Conservation (phyloP, 2,113 vertebrate species). For the Syngnathus scovelli region DNA sequence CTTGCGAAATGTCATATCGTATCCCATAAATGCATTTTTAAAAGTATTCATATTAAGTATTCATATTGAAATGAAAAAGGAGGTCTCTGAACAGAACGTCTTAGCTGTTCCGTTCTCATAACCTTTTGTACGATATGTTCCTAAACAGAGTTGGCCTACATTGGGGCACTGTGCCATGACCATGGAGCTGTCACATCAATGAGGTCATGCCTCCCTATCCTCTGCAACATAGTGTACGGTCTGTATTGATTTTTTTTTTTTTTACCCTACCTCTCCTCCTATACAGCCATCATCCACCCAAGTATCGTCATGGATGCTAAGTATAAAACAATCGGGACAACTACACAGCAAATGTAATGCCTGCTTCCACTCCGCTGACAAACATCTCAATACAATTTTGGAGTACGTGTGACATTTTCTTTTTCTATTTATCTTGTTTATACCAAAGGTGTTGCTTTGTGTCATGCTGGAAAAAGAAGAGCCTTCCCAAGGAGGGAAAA, state of each 20-base stretch:
- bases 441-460: neutral
- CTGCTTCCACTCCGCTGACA: neutral
- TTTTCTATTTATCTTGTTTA: neutral
- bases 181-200: conserved; percentile 50
- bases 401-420: neutral
- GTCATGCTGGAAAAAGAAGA: neutral
- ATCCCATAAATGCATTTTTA: neutral
- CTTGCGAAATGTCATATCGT: neutral
- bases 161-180: conserved; percentile 39
- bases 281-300: neutral
- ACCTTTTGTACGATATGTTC: conserved; percentile 15
- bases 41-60: neutral
- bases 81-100: neutral
- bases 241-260: neutral
- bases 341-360: neutral
- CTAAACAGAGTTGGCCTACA: conserved; percentile 42
- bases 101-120: conserved; percentile 12
- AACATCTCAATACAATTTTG: neutral
- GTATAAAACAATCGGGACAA: neutral
- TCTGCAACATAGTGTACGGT: conserved; percentile 10
- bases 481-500: neutral
- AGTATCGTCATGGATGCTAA: neutral
- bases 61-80: conserved; percentile 18
- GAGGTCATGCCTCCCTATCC: conserved; percentile 43
- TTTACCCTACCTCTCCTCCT: neutral